Conservation (phyloP, 2,888 invertebrate genomes). For the Cataglyphis rosenhaueri region DNA sequence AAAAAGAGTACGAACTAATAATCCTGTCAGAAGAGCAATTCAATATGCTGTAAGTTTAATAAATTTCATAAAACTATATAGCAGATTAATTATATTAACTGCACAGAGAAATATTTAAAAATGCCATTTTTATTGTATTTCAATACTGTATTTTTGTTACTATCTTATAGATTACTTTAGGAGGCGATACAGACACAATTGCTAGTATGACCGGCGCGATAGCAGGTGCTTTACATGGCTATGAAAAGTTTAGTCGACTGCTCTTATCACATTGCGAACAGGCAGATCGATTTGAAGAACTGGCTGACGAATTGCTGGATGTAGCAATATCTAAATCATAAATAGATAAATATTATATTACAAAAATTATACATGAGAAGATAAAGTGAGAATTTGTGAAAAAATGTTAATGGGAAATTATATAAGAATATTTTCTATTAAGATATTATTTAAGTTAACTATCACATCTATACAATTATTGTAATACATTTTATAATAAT, state of each 20-base stretch:
- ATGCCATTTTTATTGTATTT: slow-evolving; percentile 11
- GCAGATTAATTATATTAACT: not conserved
- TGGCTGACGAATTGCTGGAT: slow-evolving; percentile 87
- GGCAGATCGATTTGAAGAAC: slow-evolving; percentile 85
- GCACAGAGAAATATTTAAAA: slow-evolving; percentile 20
- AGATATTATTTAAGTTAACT: not conserved
- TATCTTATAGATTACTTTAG: slow-evolving; percentile 87
- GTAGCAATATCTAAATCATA: slow-evolving; percentile 17
- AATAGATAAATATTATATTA: slow-evolving; percentile 16
- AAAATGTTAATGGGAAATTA: not conserved
- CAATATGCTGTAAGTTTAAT: slow-evolving; percentile 87
- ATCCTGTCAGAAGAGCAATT: slow-evolving; percentile 88
- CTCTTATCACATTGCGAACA: slow-evolving; percentile 88
- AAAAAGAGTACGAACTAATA: slow-evolving; percentile 86
- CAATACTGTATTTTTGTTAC: slow-evolving; percentile 42
- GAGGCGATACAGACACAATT: slow-evolving; percentile 93
- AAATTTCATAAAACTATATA: not conserved
- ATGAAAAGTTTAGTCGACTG: slow-evolving; percentile 86
- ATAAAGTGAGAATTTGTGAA: not conserved
- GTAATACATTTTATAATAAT: not conserved
- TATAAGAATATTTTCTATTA: not conserved
- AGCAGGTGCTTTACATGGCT: slow-evolving; percentile 89
- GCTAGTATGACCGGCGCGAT: slow-evolving; percentile 91
- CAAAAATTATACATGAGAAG: not conserved
- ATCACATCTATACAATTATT: not conserved